Evolutionary conservation across 2,888 invertebrate species (phyloP).

Genomic region (Habroteleia sp.): DNA sequence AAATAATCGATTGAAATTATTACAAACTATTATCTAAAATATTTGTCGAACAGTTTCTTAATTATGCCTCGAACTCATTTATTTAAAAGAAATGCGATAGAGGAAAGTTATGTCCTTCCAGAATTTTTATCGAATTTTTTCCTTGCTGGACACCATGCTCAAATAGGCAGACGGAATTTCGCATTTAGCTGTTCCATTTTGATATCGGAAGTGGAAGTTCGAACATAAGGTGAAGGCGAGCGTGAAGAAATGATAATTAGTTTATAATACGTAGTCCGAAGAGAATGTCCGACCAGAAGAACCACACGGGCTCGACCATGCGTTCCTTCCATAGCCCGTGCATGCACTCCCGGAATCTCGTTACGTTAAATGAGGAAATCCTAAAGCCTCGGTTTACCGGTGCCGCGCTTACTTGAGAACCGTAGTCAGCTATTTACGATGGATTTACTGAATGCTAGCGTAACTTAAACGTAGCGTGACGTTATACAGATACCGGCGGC

Average conservation of each 20-base stretch:
- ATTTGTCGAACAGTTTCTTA: too few relatives aligned
- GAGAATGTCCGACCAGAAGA: conserved; percentile 18
- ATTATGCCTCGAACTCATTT: too few relatives aligned
- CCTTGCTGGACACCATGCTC: too few relatives aligned
- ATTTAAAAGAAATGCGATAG: too few relatives aligned
- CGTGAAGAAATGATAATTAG: conserved; percentile 41
- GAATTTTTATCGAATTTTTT: too few relatives aligned
- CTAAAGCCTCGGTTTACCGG: conserved; percentile 64
- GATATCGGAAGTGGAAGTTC: not conserved
- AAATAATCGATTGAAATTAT: too few relatives aligned
- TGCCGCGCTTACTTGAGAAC: conserved; percentile 60
- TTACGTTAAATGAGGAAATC: conserved; percentile 65
- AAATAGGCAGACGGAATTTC: too few relatives aligned
- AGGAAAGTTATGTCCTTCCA: too few relatives aligned
- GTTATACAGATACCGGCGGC: conserved; percentile 56
- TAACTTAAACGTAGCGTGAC: conserved; percentile 65
- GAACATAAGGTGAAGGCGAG: conserved; percentile 10
- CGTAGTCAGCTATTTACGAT: conserved; percentile 66
- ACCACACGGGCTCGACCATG: conserved; percentile 15
- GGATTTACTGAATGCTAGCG: conserved; percentile 63
- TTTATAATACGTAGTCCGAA: conserved; percentile 16
- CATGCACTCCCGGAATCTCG: conserved; percentile 63
- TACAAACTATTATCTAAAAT: too few relatives aligned
- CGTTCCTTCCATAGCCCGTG: conserved; percentile 46
- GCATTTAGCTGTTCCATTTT: too few relatives aligned